Evolutionary conservation across 2,797 vertebrate species (phyloP).

Genomic region (Thamnophis elegans): DNA sequence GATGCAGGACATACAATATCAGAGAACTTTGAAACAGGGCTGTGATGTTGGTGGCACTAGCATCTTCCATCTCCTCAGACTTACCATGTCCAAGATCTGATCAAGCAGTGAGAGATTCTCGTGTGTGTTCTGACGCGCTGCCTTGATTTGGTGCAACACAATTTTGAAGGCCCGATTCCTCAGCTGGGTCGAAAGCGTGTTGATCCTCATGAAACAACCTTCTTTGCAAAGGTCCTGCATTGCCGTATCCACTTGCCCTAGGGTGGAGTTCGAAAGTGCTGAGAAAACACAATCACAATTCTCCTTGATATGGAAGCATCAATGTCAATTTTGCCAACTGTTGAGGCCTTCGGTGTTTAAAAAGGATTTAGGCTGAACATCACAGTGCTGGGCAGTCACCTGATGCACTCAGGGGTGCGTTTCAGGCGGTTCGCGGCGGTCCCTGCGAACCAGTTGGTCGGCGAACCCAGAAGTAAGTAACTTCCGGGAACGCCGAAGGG

Average conservation of each 20-base stretch:
- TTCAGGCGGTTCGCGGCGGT: too few relatives aligned
- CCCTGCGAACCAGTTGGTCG: too few relatives aligned
- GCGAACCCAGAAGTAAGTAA: too few relatives aligned
- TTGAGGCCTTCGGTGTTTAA: neutral
- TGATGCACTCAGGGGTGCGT: too few relatives aligned
- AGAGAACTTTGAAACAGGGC: neutral
- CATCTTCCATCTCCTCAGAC: neutral
- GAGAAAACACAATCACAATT: conserved; percentile 38
- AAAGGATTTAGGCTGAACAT: neutral
- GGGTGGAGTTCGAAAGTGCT: conserved; percentile 62
- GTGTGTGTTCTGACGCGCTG: conserved; percentile 70
- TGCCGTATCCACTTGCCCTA: conserved; percentile 43
- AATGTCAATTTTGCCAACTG: neutral
- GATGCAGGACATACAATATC: too few relatives aligned
- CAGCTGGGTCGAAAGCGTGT: conserved; percentile 77
- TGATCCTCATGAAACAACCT: conserved; percentile 82
- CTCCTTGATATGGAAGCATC: neutral
- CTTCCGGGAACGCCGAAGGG: too few relatives aligned
- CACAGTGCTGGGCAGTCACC: neutral
- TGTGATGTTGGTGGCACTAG: neutral
- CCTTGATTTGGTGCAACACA: conserved; percentile 71
- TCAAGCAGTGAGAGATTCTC: conserved; percentile 72
- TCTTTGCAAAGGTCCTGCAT: conserved; percentile 36
- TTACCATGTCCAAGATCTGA: conserved; percentile 75
- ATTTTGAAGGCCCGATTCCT: conserved; percentile 76